phyloP scores from a whole-genome alignment of 2,797 vertebrate genomes.

The Lagodon rhomboides region DNA sequence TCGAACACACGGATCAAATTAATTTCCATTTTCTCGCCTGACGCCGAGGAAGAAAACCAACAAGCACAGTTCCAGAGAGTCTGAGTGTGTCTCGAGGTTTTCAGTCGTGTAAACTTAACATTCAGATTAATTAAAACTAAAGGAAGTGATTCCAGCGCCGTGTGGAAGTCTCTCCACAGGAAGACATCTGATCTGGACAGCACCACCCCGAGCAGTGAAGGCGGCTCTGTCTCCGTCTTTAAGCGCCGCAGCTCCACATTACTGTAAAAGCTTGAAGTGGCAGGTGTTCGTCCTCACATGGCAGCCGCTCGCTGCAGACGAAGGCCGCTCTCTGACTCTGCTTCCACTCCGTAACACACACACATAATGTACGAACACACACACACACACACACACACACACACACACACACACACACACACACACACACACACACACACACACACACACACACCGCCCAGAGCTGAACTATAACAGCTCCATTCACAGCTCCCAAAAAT shows the following conservation, averaged over 20 bases:
- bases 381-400: constrained; percentile 11
- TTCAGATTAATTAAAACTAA: background rate
- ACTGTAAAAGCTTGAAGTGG: constrained; percentile 19
- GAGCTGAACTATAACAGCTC: constrained; percentile 51
- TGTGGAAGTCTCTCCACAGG: background rate
- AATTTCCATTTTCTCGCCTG: background rate
- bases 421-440: constrained; percentile 21
- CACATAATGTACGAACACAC: constrained; percentile 6
- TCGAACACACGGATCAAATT: background rate
- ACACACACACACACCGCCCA: constrained; percentile 30
- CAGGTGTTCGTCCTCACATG: constrained; percentile 59
- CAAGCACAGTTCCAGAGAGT: background rate
- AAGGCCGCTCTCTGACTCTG: constrained; percentile 10
- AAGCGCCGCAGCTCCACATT: constrained; percentile 1
- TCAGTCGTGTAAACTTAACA: background rate
- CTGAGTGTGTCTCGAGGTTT: background rate
- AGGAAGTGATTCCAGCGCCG: background rate
- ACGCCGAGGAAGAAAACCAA: background rate
- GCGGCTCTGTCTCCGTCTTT: constrained; percentile 13
- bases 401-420: constrained; percentile 21
- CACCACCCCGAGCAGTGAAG: constrained; percentile 27
- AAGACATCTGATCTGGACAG: constrained; percentile 19
- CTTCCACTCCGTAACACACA: constrained; percentile 17
- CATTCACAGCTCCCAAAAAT: constrained; percentile 67
- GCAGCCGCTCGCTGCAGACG: constrained; percentile 19